Evolutionary conservation across 2,888 invertebrate genomes (phyloP), one percentile per base, ranked within the genome.

Genomic region (Drosophila fulvimacula): DNA sequence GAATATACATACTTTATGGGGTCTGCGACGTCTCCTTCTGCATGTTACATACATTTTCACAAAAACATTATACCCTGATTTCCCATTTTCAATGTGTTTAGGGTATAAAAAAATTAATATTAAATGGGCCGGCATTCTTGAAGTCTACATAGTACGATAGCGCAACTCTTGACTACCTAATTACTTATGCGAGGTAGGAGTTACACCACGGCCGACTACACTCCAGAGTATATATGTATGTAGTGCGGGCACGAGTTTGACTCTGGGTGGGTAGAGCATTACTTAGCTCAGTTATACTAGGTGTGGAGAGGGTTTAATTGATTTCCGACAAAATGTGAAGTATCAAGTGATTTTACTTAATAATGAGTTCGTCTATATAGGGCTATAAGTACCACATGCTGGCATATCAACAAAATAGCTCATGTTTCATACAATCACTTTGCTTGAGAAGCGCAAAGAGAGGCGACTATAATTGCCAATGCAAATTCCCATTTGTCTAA

Each of bases 161-260:
- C 62, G 44, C 52, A 62, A 66, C 74, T 76, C 67, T 72, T 59
- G 57, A 68, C 68, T 76, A 64, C 44, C 61, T 76, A 76, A 76
- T 76, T 75, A 75, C 76, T 76, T 75, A 76, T 39, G 65, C 36
- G 51, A 56, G 34, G 21, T 39, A 63, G 32, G 39, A 32, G 49
- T 24, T 44, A 24, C 44, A n/a, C 13, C 42, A 42, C 42, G 21
- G 13, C 42, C 42, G 6, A 15, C 24, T 44, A 44, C 24, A 9
- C 24, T 15, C 30, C 19, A 7, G 19, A 46, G 3, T 19, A 17
- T 30, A 7, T 0, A 5, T 27, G n/a, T 41, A 5, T 41, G 41
- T 30, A 30, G 30, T 17, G 17, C 13, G 5, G 48, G 30, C 27
- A 10, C 32, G 62, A 48, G 48, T 32, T 21, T 30, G 36, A 41